Base-by-base conservation (phyloP, 1,140 invertebrate genomes). In the Bombus turneri region DNA sequence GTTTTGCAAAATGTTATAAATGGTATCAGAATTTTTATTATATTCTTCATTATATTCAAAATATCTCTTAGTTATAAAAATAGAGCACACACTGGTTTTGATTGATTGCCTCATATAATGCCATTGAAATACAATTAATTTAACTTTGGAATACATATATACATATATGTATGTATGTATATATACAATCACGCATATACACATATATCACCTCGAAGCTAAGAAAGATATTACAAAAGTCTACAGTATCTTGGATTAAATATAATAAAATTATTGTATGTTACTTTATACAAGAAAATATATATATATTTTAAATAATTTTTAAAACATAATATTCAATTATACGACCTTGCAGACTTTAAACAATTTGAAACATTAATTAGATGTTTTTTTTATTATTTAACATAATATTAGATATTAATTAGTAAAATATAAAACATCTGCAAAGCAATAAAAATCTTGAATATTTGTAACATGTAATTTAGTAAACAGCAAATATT, bases 11-110 rank as follows among this genome's bases (percentile, higher is more conserved):
- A 89, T 62, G 53, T 64, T 86, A 80, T 34, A 79, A 66, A 88
- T 37, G 78, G 79, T 74, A 78, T 72, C 72, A 74, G 81, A 89
- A 89, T 84, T 78, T 87, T 87, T 28, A 41, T 41, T 71, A 71
- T 41, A 71, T 71, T 71, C 25, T 71, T 39, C 18, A 41, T 90
- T 69, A 72, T 90, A 89, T 89, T 89, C 85, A 90, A 89, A 90
- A 90, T 90, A 90, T 77, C 53, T 89, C 86, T 89, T 73, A 47
- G 22, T 81, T 90, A 90, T 73, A 90, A 90, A 90, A 90, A 90
- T 90, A 90, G 81, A 66, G 69, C 85, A 81, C 66, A 77, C 59
- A 73, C 53, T 59, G 57, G 69, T 89, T 89, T 81, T 89, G 81
- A 87, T 90, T 89, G 64, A 85, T 89, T 89, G 78, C 85, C 43